phyloP scores from a whole-genome alignment of 2,797 vertebrate genomes.

The Sarcophilus harrisii region DNA sequence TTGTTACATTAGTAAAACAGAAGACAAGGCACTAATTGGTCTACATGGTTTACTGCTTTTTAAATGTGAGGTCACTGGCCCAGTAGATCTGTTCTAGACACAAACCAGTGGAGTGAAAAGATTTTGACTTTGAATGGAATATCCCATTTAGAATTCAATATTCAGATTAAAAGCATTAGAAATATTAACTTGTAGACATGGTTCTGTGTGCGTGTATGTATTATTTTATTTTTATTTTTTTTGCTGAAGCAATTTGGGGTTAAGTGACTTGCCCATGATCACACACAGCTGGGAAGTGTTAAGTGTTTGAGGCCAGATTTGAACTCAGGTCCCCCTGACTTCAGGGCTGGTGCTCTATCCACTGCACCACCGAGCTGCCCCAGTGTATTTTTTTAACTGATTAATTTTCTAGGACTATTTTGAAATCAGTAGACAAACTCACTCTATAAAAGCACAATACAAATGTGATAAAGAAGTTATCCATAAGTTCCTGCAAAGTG shows the following conservation, averaged over 20 bases:
- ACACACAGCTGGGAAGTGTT: too few species aligned
- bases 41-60: neutral
- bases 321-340: too few species aligned
- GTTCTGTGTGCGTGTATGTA: neutral
- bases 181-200: neutral
- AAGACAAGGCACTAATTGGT: neutral
- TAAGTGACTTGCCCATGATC: too few species aligned
- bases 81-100: neutral
- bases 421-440: constrained; percentile 1
- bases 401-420: constrained; percentile 3
- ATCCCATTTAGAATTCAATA: neutral
- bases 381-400: neutral
- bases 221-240: neutral
- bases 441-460: constrained; percentile 41
- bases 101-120: neutral
- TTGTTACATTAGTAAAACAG: neutral
- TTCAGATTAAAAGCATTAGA: neutral
- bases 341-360: too few species aligned
- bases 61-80: neutral
- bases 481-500: neutral
- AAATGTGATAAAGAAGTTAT: constrained; percentile 39
- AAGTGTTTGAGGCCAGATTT: too few species aligned
- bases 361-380: too few species aligned
- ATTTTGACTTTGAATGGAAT: neutral
- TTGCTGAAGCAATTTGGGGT: too few species aligned